Percentiles rank a stretch among this genome's conserved stretches.
These are phyloP conservation scores for Amaurobius ferox DNA, from an alignment of 2,888 invertebrate species.

Conservation along the genomic window DNA sequence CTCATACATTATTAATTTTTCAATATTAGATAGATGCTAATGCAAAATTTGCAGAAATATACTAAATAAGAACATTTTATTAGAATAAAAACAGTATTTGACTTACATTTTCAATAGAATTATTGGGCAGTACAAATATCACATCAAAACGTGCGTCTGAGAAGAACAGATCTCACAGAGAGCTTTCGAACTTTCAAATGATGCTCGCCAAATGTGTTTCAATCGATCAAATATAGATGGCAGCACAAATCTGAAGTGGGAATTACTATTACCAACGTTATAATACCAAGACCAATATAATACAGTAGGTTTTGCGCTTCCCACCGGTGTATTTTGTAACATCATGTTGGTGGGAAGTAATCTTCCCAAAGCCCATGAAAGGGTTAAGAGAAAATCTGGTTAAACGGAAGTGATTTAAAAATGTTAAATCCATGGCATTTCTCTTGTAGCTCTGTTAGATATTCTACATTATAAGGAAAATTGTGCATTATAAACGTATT, in stretches of 20 bases:
- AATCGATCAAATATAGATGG: neutral
- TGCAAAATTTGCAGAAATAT: no score
- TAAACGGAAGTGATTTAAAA: no score
- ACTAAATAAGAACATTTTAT: neutral
- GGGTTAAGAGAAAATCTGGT: no score
- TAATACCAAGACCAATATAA: conserved; percentile 16
- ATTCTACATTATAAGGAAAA: no score
- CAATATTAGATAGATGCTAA: no score
- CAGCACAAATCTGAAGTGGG: neutral
- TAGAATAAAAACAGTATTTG: neutral
- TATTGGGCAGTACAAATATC: neutral
- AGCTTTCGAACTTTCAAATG: conserved; percentile 10
- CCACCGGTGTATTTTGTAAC: neutral
- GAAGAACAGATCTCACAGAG: no score
- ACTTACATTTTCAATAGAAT: conserved; percentile 5
- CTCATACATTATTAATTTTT: no score
- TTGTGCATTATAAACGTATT: no score
- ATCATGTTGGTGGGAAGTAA: neutral
- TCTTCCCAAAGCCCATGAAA: neutral
- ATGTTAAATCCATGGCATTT: no score
- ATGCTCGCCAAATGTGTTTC: neutral
- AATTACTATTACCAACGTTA: conserved; percentile 11
- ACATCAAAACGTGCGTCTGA: neutral
- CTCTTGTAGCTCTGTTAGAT: no score
- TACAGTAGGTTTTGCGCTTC: conserved; percentile 3